These are phyloP conservation scores for Linnaemya tessellans DNA, from an alignment of 2,888 invertebrate species.

Conservation along the genomic window DNA sequence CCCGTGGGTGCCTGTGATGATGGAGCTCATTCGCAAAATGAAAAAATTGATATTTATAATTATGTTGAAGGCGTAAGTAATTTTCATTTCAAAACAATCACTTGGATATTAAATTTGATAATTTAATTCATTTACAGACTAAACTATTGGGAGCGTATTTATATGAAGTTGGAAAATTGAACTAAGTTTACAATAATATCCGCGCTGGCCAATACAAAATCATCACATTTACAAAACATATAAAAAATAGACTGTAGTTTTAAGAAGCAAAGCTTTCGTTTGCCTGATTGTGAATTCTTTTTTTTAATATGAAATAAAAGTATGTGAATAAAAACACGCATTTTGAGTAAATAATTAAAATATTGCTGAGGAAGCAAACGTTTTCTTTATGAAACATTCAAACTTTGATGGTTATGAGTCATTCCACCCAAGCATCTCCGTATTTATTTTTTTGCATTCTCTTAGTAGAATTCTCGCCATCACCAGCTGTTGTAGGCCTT, in stretches of 20 bases:
- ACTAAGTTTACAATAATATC: conserved; percentile 51
- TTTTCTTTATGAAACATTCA: not conserved
- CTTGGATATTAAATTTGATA: conserved; percentile 37
- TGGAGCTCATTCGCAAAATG: conserved; percentile 99
- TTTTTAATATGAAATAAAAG: conserved; percentile 28
- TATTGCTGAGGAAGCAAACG: not conserved
- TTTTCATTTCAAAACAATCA: not conserved
- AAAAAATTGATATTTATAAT: conserved; percentile 96
- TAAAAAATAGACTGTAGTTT: conserved; percentile 6
- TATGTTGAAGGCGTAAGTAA: conserved; percentile 95
- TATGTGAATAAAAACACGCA: not conserved
- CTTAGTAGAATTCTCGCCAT: not conserved
- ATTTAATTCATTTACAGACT: conserved; percentile 87
- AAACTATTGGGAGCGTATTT: conserved; percentile 96
- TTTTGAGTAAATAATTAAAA: not conserved
- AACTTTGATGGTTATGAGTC: conserved; percentile 42
- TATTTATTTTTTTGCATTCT: conserved; percentile 79
- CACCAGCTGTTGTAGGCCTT: not conserved
- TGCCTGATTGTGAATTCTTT: conserved; percentile 68
- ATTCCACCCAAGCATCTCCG: conserved; percentile 82
- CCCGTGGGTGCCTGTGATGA: conserved; percentile 97
- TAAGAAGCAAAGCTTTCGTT: conserved; percentile 59
- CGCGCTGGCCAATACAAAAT: not conserved
- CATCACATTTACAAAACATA: conserved; percentile 36
- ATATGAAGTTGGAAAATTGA: conserved; percentile 86